Base-by-base conservation (phyloP, 2,797 vertebrate species). In the Ctenosaura bakeri region DNA sequence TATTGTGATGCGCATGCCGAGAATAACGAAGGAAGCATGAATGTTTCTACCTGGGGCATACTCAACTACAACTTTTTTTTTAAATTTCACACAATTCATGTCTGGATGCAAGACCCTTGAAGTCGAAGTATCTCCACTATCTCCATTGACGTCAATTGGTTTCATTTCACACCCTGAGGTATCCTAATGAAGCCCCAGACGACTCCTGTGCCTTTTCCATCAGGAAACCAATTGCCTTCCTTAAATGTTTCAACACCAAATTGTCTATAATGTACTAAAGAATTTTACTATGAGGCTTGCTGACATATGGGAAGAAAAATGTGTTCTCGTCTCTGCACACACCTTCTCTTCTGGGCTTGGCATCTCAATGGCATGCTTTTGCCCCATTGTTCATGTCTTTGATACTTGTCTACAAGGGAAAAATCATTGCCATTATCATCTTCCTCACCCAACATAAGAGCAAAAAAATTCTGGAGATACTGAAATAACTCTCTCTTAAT, bases 391-490 rank as follows among this genome's bases (percentile, higher is more conserved):
- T 94, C 85, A 71, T 83, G 87, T 29, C 82, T 91, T 16, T 62
- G 85, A 87, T 83, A 91, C 35, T 90, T 87, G 92, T 92, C 79
- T 38, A 93, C 64, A 16, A 20, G n/a, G n/a, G 71, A 89, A 92
- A 94, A 91, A 94, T 54, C 46, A 42, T 22, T 79, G 62, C 16
- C 62, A 89, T 87, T 92, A 89, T 59, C 73, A 24, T 46, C 93
- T 90, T 87, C 32, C 12, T 92, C 74, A 78, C 79, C 83, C 74
- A 46, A 74, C 46, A 87, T 90, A 93, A 76, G 50, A 92, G 83
- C 29, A 79, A 46, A 90, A 38, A 83, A 89, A 90, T n/a, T 89
- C 13, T 88, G 90, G 91, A 84, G 90, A 83, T 83, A 71, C 76
- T 29, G 59, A 1, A 93, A 50, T 83, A 94, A 76, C 76, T 89